These are phyloP conservation scores for Nicator chloris DNA, from an alignment of 2,113 vertebrate genomes.

Conservation along the genomic window DNA sequence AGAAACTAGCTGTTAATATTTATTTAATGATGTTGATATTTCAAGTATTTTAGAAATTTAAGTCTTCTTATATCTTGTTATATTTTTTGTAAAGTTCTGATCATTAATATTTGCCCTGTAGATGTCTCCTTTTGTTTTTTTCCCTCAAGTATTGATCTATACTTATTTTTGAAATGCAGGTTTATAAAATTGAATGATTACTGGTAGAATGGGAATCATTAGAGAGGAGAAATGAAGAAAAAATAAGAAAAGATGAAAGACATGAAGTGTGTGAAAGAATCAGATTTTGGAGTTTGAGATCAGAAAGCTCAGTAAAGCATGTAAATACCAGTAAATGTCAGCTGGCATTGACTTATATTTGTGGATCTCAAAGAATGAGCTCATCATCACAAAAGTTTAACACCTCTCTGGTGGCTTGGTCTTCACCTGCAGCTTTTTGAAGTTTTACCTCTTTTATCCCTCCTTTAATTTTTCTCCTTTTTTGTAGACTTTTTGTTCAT, in stretches of 20 bases:
- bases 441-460: not conserved
- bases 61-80: not conserved
- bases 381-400: not conserved
- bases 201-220: not conserved
- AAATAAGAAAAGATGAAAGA: not conserved
- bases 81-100: not conserved
- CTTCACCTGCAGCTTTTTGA: not conserved
- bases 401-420: not conserved
- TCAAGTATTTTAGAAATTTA: not conserved
- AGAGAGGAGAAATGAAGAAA: not conserved
- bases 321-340: conserved; percentile 48
- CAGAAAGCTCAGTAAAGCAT: not conserved
- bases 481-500: not conserved
- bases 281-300: not conserved
- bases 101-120: not conserved
- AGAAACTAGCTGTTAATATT: not conserved
- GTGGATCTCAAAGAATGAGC: not conserved
- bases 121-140: rapidly evolving
- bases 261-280: not conserved
- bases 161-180: not conserved
- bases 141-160: not conserved
- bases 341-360: not conserved
- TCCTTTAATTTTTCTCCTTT: not conserved
- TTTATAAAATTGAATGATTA: not conserved
- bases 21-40: not conserved